Base-by-base conservation (phyloP, 2,113 vertebrate species). In the Coturnix japonica region DNA sequence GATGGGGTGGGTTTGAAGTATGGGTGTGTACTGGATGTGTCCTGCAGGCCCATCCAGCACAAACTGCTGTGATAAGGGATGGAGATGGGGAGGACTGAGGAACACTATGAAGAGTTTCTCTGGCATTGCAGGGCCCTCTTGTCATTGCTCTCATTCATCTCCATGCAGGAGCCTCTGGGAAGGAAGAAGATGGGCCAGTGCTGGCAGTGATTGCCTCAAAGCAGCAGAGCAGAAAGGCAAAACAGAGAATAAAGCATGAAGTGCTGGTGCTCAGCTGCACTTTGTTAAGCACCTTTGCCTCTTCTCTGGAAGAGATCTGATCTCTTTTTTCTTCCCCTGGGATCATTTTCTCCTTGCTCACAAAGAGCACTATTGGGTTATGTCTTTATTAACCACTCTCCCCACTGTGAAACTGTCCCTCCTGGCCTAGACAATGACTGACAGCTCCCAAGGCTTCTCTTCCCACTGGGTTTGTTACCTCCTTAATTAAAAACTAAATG, bases 41-140 rank as follows among this genome's bases (percentile, higher is more conserved):
- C 26, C 26, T 53, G 4, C 12, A 31, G 53, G 37, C 37, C 17
- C 19, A 30, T 25, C 41, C 6, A 1, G 7, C 28, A 6, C 31
- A 25, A 19, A n/a, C 46, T 83, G 15, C 49, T 3, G 0, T 0
- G 0, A 18, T 47, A n/a, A 65, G 28, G 25, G 47, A 22, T 35
- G 31, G 43, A 90, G n/a, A 7, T 51, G 56, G 31, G 66, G 20
- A 53, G 17, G 61, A 53, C 39, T 11, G 39, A 35, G 16, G 31
- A 4, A 6, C 15, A 26, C 22, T 51, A 51, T 64, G 46, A 46
- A 64, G 54, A 73, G 9, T 9, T 63, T 3, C 46, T 82, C 26
- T 9, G 61, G 59, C 26, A 30, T 53, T 25, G 12, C 22, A 5
- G 11, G 2, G 2, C 4, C 59, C 49, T 21, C 15, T 44, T 53